A percentile compares a stretch with the other conserved stretches of the same genome.
Conservation (phyloP, 2,797 vertebrate genomes). For the Sciurus carolinensis region DNA sequence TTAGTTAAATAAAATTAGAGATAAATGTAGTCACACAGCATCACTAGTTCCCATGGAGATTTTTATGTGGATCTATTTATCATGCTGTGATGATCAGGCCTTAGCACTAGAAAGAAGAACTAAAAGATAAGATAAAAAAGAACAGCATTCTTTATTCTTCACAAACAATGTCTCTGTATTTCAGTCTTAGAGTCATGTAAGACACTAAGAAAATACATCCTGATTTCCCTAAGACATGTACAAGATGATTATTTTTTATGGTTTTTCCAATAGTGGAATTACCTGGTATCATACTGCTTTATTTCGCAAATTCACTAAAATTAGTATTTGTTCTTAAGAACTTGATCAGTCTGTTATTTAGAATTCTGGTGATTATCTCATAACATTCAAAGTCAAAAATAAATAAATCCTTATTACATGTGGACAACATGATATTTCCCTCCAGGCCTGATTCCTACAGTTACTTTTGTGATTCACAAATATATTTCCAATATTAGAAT, state of each 20-base stretch:
- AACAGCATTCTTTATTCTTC: not conserved
- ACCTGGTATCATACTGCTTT: not conserved
- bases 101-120: constrained; percentile 9
- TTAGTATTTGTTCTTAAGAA: constrained; percentile 5
- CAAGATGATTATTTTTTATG: not conserved
- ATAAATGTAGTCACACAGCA: not conserved
- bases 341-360: constrained; percentile 45
- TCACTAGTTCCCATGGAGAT: constrained; percentile 44
- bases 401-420: not conserved
- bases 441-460: not conserved
- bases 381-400: constrained; percentile 16
- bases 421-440: not conserved
- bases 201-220: not conserved
- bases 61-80: constrained; percentile 21
- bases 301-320: not conserved
- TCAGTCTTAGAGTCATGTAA: not conserved
- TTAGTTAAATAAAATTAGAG: constrained; percentile 67
- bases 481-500: constrained; percentile 19
- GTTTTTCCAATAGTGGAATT: not conserved
- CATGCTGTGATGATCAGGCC: not conserved
- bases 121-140: not conserved
- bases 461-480: not conserved
- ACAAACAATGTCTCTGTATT: not conserved
- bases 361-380: not conserved
- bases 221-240: not conserved